Conservation (phyloP, 2,888 invertebrate genomes). For the Luperina nickerlii region DNA sequence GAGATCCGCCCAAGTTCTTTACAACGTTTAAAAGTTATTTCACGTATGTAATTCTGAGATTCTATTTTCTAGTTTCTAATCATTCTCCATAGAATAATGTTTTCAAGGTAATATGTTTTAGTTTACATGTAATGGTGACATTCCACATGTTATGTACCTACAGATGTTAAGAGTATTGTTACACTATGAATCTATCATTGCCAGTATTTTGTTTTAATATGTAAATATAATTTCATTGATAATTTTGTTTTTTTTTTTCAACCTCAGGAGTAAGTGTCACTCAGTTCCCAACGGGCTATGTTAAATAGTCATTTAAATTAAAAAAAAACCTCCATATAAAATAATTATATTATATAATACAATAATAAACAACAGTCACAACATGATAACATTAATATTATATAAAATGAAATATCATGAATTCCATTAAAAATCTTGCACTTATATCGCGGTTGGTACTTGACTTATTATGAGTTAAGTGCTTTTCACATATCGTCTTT, state of each 20-base stretch:
- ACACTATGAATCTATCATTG: slow-evolving; percentile 25
- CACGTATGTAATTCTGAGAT: background rate
- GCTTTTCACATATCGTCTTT: background rate
- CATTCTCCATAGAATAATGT: background rate
- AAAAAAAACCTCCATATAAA: background rate
- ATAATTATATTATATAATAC: background rate
- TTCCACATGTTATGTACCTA: slow-evolving; percentile 37
- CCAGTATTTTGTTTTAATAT: slow-evolving; percentile 58
- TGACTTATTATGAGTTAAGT: background rate
- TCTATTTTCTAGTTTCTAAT: background rate
- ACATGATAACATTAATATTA: background rate
- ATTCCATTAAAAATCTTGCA: background rate
- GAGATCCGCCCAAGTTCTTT: background rate
- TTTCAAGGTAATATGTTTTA: slow-evolving; percentile 2
- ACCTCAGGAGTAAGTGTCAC: background rate
- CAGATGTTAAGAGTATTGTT: slow-evolving; percentile 31
- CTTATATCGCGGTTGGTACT: background rate
- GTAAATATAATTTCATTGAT: slow-evolving; percentile 42
- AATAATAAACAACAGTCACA: background rate
- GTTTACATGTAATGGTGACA: slow-evolving; percentile 33
- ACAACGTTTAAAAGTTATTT: background rate
- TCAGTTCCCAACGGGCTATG: background rate
- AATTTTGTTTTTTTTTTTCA: slow-evolving; percentile 16
- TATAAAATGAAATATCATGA: background rate
- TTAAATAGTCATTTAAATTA: background rate